Base-by-base conservation (phyloP, 2,888 invertebrate species). In the Archips crataeganus region DNA sequence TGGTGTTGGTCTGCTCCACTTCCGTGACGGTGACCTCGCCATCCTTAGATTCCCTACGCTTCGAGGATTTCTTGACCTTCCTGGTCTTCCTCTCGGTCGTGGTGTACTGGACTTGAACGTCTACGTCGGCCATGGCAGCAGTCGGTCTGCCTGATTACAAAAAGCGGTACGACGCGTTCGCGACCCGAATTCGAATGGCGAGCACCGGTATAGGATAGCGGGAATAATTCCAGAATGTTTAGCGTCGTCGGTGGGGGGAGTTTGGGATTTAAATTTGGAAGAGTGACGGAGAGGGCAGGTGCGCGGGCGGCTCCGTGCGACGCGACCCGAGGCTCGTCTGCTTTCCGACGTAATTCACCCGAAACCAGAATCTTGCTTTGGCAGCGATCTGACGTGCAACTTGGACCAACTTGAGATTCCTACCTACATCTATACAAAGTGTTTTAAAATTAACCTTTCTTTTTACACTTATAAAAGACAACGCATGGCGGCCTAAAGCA, bases 31-130 rank as follows among this genome's bases (percentile, higher is more conserved):
- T 96, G 90, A 97, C 96, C 92, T 98, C 97, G 86, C 96, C 96
- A 87, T 96, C 96, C 89, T 96, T 96, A 78, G 96, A 96, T 88
- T 96, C 96, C 93, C 97, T 97, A 89, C 97, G 96, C 92, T 97
- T 96, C 85, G 97, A 96, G 87, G 97, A 96, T 88, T 97, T 96
- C 83, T 97, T 96, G 95, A 98, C 98, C 96, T 98, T 98, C 95
- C 98, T 97, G 95, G 98, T 98, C 93, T 98, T 98, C 90, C 97
- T 96, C 94, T 98, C 97, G 86, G 97, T 97, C 89, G 97, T 96
- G 89, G 97, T 97, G 91, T 96, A 97, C 93, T 97, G 97, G 95
- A 97, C 97, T 95, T 97, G 97, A 81, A 97, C 96, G 94, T 98
- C 98, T 87, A 98, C 98, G 96, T 98, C 98, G 91, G 98, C 98